Base-by-base conservation (phyloP, 2,797 vertebrate genomes). In the Myotis findleyi region DNA sequence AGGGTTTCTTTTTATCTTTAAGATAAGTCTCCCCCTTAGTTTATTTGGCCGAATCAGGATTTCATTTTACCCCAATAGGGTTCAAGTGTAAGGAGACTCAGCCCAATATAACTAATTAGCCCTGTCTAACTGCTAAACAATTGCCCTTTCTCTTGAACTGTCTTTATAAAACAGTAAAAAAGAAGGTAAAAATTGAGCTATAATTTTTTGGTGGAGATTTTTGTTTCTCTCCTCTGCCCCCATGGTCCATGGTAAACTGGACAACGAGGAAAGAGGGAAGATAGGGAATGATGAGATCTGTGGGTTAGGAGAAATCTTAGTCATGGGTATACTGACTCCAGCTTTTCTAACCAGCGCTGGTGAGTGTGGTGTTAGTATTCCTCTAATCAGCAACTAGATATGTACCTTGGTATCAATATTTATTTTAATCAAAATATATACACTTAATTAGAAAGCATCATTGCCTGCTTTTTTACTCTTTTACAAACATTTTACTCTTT, bases 371-470 rank as follows among this genome's bases (percentile, higher is more conserved):
- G 5, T 41, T n/a, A 55, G 44, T 33, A 47, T 41, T 87, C 80
- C 57, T 71, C 69, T 27, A 87, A 49, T 30, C 66, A 76, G 33
- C 51, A 83, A 57, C 17, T 80, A 30, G 36, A 41, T 30, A 59
- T 13, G 16, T 68, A 13, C 27, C 33, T 53, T 38, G 23, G 33
- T n/a, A 7, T 69, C 71, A 91, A 72, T 85, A 94, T 76, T 89
- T 94, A 62, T 66, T 86, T 94, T 68, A 77, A 89, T 87, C 49
- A 51, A 92, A 62, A 30, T 62, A 62, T 94, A 95, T 51, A 76
- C 2, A 36, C 10, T 73, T 71, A 68, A 41, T 92, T 59, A 85
- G 76, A 89, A 91, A 96, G 73, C n/a, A 93, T 87, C 51, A 79
- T 8, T 66, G 38, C 68, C 73, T 25, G 4, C 59, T 62, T 62